Evolutionary conservation across 2,113 vertebrate genomes (phyloP).

Genomic region (Hiodon alosoides): DNA sequence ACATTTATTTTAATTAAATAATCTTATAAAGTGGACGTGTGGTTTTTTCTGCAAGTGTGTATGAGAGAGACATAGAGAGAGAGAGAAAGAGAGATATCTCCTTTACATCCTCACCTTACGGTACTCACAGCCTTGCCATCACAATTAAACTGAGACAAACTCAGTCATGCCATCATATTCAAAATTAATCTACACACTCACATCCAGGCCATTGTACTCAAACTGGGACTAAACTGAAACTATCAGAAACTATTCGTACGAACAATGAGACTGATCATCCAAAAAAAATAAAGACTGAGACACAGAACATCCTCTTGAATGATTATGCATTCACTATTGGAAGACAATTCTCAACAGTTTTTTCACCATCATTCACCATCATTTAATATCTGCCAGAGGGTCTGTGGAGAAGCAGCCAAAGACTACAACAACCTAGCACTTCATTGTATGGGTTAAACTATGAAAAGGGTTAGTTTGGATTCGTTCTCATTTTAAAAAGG

Average conservation of each 20-base stretch:
- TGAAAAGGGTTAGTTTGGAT: background rate
- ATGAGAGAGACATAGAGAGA: too few species aligned
- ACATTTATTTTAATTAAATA: too few species aligned
- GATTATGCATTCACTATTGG: slow-evolving; percentile 11
- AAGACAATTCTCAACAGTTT: slow-evolving; percentile 14
- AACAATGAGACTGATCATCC: too few species aligned
- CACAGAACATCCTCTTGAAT: slow-evolving; percentile 1
- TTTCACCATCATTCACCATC: background rate
- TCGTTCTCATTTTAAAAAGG: background rate
- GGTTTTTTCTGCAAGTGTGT: too few species aligned
- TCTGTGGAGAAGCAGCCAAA: background rate
- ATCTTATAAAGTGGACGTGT: too few species aligned
- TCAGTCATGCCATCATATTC: background rate
- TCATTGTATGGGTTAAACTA: background rate
- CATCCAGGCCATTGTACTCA: background rate
- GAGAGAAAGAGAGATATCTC: too few species aligned
- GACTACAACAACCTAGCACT: background rate
- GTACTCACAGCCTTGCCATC: background rate
- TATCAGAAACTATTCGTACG: background rate
- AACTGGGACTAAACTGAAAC: background rate
- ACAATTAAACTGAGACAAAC: background rate
- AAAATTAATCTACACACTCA: too few species aligned
- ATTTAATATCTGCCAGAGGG: slow-evolving; percentile 5
- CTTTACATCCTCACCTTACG: background rate
- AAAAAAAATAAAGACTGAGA: background rate